Evolutionary conservation across 1,140 invertebrate genomes (phyloP), one percentile per base, ranked within the genome.

Genomic region (Drosophila saltans): DNA sequence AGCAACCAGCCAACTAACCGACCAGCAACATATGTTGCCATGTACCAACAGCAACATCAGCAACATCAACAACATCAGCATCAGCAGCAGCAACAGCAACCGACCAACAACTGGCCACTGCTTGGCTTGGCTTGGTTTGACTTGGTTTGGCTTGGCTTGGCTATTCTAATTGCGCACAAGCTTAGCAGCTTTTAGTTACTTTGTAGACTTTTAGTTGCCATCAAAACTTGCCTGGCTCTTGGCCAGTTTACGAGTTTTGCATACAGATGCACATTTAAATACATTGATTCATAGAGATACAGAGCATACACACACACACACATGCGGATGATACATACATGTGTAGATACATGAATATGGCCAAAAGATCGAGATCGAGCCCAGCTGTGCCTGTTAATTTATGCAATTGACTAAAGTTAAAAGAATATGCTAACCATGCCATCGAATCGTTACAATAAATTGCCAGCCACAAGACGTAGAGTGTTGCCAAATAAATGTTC

Each of bases 151-250:
- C 16, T 39, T 40, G 21, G 77, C 66, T 75, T 69, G 80, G 68
- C 76, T 89, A 88, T 89, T 88, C 83, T 88, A 86, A 86, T 86
- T 86, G 82, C 82, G 80, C 83, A 89, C 84, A 89, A 83, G 83
- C 83, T 89, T 88, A 86, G 80, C 83, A 77, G 83, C 84, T 83
- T 86, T 86, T 89, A 89, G 83, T 80, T 89, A 86, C 72, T 89
- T 86, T 86, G 83, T 88, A 84, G 77, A 89, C 84, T 89, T 69
- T 88, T 83, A 88, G 83, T 72, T 88, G 83, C 82, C 82, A 85
- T 72, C 76, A 78, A 78, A 67, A 52, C 43, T 59, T 48, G 67
- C 72, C 24, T 60, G 24, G 64, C 63, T 75, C 64, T 68, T 75
- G 63, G 68, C 72, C 72, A 78, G 45, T 72, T 79, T 66, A 73